Evolutionary conservation across 2,888 invertebrate species (phyloP), one percentile per base, ranked within the genome.

Genomic region (Bibio marci): DNA sequence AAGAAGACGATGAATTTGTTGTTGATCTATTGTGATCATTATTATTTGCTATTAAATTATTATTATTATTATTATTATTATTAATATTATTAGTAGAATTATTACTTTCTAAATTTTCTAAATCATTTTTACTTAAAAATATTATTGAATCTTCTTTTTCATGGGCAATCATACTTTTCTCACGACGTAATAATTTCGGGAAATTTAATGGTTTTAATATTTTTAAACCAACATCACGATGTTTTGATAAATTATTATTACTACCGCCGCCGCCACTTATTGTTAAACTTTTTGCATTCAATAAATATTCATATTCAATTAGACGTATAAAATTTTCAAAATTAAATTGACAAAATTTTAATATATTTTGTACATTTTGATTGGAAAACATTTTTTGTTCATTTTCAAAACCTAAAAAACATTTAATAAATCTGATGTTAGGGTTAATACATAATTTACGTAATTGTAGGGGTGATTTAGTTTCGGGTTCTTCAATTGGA

Each of bases 141-240:
- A 73, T 73, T n/a, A 73, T 73, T 1, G 73, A 73, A 35, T 73
- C 73, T 52, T 73, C 73, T 32, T 71, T 73, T 49, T 73, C 73
- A 43, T 72, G 61, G 0, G 60, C 62, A 41, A 60, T 57, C 22
- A 53, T 52, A 28, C 58, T 59, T 40, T 62, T 62, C 44, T 62
- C 62, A 17, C 61, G 57, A 8, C 59, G 47, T 44, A 62, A 42
- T 27, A 62, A 42, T 43, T 57, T 59, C 11, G 61, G 57, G 18
- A 62, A 50, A 44, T 59, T 54, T 30, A 61, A 34, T 0, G 62
- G 59, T 50, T 70, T 70, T 45, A 70, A 61, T 43, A 65, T 69
- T 41, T 70, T 66, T 39, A 71, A 59, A 30, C 70, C 70, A 41
- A 70, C 71, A 2, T 65, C n/a, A n/a, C n/a, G n/a, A n/a, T n/a